These are phyloP conservation scores for Anoura caudifer DNA, from an alignment of 2,113 vertebrate species.

Conservation along the genomic window DNA sequence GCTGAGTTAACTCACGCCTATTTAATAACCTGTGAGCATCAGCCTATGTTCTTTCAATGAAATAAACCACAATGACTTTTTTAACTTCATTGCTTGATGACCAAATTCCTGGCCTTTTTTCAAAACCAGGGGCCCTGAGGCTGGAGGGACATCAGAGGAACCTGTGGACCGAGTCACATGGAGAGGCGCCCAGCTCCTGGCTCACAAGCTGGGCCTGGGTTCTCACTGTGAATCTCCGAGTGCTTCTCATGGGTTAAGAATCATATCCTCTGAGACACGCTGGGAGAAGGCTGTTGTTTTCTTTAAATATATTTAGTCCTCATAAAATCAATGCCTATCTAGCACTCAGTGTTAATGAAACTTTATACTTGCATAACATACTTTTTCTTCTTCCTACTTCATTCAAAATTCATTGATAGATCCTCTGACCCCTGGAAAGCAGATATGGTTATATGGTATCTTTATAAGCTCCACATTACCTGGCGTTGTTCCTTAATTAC, in stretches of 20 bases:
- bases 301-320: neutral
- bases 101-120: neutral
- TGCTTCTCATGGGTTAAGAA: neutral
- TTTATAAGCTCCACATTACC: neutral
- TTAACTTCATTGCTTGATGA: neutral
- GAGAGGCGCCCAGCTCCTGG: neutral
- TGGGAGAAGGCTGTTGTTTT: neutral
- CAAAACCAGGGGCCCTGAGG: neutral
- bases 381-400: neutral
- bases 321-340: constrained; percentile 1
- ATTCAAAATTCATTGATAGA: constrained; percentile 3
- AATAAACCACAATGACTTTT: neutral
- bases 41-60: neutral
- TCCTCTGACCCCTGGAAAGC: neutral
- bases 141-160: neutral
- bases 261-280: neutral
- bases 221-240: neutral
- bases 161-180: neutral
- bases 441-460: neutral
- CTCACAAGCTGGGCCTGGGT: neutral
- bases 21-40: neutral
- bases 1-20: neutral
- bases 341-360: neutral
- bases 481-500: neutral
- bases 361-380: neutral